Evolutionary conservation across 2,888 invertebrate genomes (phyloP), one percentile per base, ranked within the genome.

Genomic region (Lithophane ornitopus): DNA sequence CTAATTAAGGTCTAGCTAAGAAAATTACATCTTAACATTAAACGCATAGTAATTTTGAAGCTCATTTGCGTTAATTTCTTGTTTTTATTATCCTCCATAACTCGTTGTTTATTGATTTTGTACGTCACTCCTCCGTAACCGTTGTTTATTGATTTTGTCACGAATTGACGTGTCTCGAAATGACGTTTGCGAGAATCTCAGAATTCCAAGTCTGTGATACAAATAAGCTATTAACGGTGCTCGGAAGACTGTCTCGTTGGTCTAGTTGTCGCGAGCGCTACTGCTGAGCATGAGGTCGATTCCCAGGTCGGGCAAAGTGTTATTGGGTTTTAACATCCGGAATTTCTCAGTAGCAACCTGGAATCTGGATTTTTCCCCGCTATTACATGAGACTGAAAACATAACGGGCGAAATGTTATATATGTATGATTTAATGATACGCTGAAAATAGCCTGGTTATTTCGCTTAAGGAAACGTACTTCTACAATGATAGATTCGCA

Each of bases 401-500:
- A 0, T 34, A 34, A 34, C 34, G 34, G 34, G 34, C 6, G 6
- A 34, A 34, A 34, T 34, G 34, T 34, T 34, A 34, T 34, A 6
- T 34, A 34, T 34, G 34, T 4, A 34, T 34, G 34, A 34, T 34
- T 4, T 34, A 34, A 34, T 19, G 63, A 72, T 73, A 82, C 44
- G 56, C 58, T 63, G 54, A 59, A 74, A 72, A 66, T 84, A 82
- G 66, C 75, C 67, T 58, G 67, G 49, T 80, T 73, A 85, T 74
- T 82, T 76, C 46, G 61, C 70, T 73, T 52, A 71, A 82, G 82
- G 84, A 82, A 85, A 85, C 39, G 67, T 69, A 84, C 67, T 82
- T 63, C 74, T 70, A 80, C 80, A 84, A 85, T 84, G 84, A 84
- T 84, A 82, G 84, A 84, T 85, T 77, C 62, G 76, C 54, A 59